Evolutionary conservation across 2,888 invertebrate species (phyloP), one percentile per base, ranked within the genome.

Genomic region (Saturnia japonica): DNA sequence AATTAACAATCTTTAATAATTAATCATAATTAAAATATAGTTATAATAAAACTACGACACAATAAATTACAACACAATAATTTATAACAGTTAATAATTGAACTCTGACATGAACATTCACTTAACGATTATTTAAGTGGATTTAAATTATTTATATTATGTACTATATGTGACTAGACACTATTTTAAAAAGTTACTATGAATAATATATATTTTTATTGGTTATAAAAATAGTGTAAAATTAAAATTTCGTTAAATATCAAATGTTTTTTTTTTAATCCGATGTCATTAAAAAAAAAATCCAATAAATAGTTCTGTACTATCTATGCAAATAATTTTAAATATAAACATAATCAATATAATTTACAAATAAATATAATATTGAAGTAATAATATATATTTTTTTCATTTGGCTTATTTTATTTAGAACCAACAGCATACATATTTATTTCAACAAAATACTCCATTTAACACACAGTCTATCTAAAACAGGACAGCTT

Each of bases 81-180:
- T 60, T 60, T 34, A 43, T 62, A 40, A 68, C 68, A 51, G 9
- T 11, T 68, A 60, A 62, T 69, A 69, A 60, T 62, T 69, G 69
- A 69, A 45, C 60, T 69, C 34, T 60, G 45, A n/a, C 60, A 54
- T 68, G 2, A 54, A 22, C n/a, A 60, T 62, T 60, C 43, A 60
- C 42, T 64, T 64, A 64, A 64, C 22, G 22, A 40, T 2, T 64
- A n/a, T n/a, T n/a, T n/a, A 40, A 64, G 19, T 64, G 9, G 7
- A 47, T 47, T 47, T 47, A 47, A 16, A 47, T 16, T 47, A 47
- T 19, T 19, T 47, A n/a, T 47, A 47, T 19, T 47, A 34, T 47
- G 19, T 6, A 47, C 47, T 57, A 57, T 4, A 25, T 57, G 3
- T 57, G 57, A 57, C 57, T 57, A 57, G 25, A 57, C 25, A 57